A percentile compares a stretch with the other conserved stretches of the same genome.
Conservation (phyloP, 2,113 vertebrate genomes). For the Myodes glareolus region DNA sequence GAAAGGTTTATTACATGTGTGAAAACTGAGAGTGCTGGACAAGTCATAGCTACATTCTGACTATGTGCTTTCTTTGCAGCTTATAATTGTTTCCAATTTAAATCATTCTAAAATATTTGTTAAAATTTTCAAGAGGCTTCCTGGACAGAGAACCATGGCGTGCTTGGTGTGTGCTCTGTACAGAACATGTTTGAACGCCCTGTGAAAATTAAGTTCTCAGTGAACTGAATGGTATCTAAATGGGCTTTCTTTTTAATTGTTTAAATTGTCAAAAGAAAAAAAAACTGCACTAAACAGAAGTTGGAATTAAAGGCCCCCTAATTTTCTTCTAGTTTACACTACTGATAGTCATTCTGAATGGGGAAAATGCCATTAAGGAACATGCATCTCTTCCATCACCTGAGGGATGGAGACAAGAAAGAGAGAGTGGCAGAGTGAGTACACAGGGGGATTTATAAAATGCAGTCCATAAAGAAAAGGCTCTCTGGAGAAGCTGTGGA, state of each 20-base stretch:
- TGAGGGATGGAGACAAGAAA: neutral
- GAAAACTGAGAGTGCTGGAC: too few species aligned
- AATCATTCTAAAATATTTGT: neutral
- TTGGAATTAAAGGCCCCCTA: neutral
- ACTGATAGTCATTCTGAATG: neutral
- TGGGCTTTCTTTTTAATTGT: neutral
- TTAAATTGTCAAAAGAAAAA: neutral
- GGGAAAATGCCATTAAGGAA: neutral
- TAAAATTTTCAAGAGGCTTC: neutral
- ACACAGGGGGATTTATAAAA: neutral
- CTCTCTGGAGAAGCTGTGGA: neutral
- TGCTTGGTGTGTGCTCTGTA: neutral
- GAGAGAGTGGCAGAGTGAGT: neutral
- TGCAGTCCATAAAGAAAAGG: neutral
- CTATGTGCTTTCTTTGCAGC: neutral
- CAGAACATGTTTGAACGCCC: neutral
- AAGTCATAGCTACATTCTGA: neutral
- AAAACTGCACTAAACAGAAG: neutral
- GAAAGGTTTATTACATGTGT: neutral
- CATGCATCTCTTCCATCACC: neutral
- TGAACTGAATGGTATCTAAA: neutral
- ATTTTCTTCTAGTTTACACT: neutral
- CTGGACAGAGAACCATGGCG: neutral
- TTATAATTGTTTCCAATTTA: neutral
- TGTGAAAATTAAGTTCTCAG: neutral